Evolutionary conservation across 2,888 invertebrate species (phyloP), one percentile per base, ranked within the genome.

Genomic region (Caenorhabditis sp.): DNA sequence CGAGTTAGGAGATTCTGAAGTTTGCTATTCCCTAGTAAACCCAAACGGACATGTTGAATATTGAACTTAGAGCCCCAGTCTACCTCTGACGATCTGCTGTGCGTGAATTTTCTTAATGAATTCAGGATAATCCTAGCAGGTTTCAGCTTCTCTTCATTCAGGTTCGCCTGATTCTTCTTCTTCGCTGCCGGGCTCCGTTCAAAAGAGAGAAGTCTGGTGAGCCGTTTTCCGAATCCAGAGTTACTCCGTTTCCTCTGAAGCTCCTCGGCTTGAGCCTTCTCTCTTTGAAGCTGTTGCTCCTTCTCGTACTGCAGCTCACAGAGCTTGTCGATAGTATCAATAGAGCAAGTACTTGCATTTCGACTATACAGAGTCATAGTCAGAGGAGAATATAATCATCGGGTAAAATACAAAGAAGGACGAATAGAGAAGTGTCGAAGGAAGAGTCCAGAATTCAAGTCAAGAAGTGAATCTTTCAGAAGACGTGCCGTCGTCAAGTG

Each of bases 321-420:
- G 28, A 83, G 79, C 59, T 80, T 77, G 28, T 80, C 84, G 35
- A 84, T 80, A 6, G 84, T 84, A 47, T 84, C 84, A 49, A 84
- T 76, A 0, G 82, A 70, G 66, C 58, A 49, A 47, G 58, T 54
- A 54, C n/a, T 64, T 22, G 51, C 61, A 35, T 70, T 44, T 44
- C 56, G 70, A 19, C 79, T 63, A 22, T 70, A 70, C 19, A 79
- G 19, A 47, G 76, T 22, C 80, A 80, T 74, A 3, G n/a, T 75
- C 22, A 26, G 61, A 41, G 8, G 12, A 26, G 49, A 49, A 24
- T 35, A 14, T 61, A 4, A 49, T 19, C 22, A 19, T 49, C 49
- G 19, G 49, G 5, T 22, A 26, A 26, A 54, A 54, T 24, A 54
- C 14, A 54, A 19, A 49, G 38, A 49, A 16, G 61, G 24, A 47